Percentiles rank a stretch among this genome's conserved stretches.
These are phyloP conservation scores for Caenorhabditis auriculariae DNA, from an alignment of 2,888 invertebrate species.

Conservation along the genomic window DNA sequence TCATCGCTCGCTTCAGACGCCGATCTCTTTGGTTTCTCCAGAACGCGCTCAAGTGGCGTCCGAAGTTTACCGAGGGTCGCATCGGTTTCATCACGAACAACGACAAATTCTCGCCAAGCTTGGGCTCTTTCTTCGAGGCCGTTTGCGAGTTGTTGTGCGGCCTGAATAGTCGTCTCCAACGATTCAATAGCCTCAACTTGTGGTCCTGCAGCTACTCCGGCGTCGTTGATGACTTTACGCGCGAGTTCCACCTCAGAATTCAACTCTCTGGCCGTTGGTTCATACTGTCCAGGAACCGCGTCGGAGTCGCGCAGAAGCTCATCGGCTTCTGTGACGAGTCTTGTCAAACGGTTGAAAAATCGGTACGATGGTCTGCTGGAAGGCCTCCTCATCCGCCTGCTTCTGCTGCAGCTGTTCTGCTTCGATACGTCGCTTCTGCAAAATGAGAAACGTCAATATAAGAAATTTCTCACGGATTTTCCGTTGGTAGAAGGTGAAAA, in stretches of 20 bases:
- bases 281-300: slow-evolving; percentile 35
- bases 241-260: slow-evolving; percentile 26
- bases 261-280: slow-evolving; percentile 33
- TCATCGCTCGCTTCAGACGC: slow-evolving; percentile 22
- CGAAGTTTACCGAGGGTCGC: slow-evolving; percentile 29
- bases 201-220: slow-evolving; percentile 15
- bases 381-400: slow-evolving; percentile 22
- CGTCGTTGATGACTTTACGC: slow-evolving; percentile 12
- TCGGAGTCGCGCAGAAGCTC: slow-evolving; percentile 32
- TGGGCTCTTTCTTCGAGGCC: slow-evolving; percentile 31
- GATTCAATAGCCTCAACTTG: slow-evolving; percentile 18
- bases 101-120: slow-evolving; percentile 42
- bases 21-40: slow-evolving; percentile 16
- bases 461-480: too few relatives aligned
- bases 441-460: slow-evolving; percentile 3
- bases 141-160: slow-evolving; percentile 26
- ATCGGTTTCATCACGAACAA: slow-evolving; percentile 37
- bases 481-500: too few relatives aligned
- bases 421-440: slow-evolving; percentile 30
- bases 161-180: slow-evolving; percentile 21
- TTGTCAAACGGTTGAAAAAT: slow-evolving; percentile 23
- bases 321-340: slow-evolving; percentile 31
- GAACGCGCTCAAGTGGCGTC: slow-evolving; percentile 21
- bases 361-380: slow-evolving; percentile 27
- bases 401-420: slow-evolving; percentile 29